phyloP scores from a whole-genome alignment of 1,140 invertebrate genomes.

The Littorina saxatilis region DNA sequence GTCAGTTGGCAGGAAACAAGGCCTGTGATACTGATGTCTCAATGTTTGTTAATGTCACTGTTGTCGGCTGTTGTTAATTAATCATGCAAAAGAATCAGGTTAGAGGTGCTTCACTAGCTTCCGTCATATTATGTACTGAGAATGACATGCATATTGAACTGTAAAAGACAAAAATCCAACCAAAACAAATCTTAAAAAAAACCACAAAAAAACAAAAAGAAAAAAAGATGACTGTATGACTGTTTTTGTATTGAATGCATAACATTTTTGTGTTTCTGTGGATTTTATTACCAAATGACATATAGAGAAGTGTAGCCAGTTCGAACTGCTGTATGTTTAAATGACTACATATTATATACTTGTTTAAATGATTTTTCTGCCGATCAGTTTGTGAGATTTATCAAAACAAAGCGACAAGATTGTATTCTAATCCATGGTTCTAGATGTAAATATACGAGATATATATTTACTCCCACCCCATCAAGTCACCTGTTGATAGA shows the following conservation, averaged over 20 bases:
- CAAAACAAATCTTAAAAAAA: slow-evolving; percentile 23
- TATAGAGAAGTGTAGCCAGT: slow-evolving; percentile 14
- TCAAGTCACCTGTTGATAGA: not conserved
- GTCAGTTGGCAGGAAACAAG: slow-evolving; percentile 45
- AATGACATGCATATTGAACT: slow-evolving; percentile 9
- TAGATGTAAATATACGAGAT: slow-evolving; percentile 7
- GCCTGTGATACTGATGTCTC: slow-evolving; percentile 38
- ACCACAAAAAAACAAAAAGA: slow-evolving; percentile 20
- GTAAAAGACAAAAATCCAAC: slow-evolving; percentile 16
- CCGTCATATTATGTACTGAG: slow-evolving; percentile 18
- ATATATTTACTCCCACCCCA: not conserved
- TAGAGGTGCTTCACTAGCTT: slow-evolving; percentile 49
- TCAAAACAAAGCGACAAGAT: slow-evolving; percentile 30
- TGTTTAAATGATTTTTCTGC: slow-evolving; percentile 3
- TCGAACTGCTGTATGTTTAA: slow-evolving; percentile 29
- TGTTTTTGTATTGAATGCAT: slow-evolving; percentile 14
- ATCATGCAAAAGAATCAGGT: slow-evolving; percentile 46
- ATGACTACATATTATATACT: slow-evolving; percentile 13
- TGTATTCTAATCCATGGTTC: slow-evolving; percentile 17
- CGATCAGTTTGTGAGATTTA: slow-evolving; percentile 5
- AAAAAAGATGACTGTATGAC: slow-evolving; percentile 18
- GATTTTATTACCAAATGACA: not conserved
- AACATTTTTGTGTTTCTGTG: not conserved
- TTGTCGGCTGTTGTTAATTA: slow-evolving; percentile 42
- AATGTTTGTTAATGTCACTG: slow-evolving; percentile 49